These are phyloP conservation scores for Chroicocephalus ridibundus DNA, from an alignment of 2,113 vertebrate species.

Conservation along the genomic window DNA sequence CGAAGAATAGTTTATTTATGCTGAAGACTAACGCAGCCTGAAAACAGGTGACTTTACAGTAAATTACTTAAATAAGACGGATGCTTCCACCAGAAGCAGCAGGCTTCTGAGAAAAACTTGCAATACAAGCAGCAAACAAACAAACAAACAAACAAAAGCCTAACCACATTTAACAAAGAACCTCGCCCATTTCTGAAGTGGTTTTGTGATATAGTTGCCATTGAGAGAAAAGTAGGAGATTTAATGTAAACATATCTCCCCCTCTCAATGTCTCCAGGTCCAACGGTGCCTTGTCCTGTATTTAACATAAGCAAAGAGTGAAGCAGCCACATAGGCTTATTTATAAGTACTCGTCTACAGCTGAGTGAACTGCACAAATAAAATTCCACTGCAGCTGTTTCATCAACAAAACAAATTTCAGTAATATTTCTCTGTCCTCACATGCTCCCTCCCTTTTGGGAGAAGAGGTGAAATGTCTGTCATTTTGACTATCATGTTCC, in stretches of 20 bases:
- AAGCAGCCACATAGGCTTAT: neutral
- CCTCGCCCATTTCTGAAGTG: neutral
- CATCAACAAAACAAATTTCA: neutral
- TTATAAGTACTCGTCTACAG: neutral
- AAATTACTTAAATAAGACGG: neutral
- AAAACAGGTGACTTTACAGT: neutral
- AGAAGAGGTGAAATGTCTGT: neutral
- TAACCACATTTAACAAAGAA: neutral
- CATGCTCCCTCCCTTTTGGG: neutral
- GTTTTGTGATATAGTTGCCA: neutral
- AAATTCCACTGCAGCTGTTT: neutral
- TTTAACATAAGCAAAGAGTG: neutral
- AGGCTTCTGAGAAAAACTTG: neutral
- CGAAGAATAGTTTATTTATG: neutral
- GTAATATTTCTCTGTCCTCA: neutral
- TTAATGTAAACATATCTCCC: neutral
- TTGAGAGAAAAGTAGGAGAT: neutral
- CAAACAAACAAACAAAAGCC: neutral
- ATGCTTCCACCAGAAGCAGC: neutral
- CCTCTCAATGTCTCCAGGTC: neutral
- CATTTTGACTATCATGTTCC: neutral
- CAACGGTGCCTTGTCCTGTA: neutral
- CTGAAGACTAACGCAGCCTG: neutral
- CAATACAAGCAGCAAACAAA: neutral
- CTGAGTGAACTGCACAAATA: neutral